Evolutionary conservation across 2,888 invertebrate species (phyloP).

Genomic region (Isotomurus palustris): DNA sequence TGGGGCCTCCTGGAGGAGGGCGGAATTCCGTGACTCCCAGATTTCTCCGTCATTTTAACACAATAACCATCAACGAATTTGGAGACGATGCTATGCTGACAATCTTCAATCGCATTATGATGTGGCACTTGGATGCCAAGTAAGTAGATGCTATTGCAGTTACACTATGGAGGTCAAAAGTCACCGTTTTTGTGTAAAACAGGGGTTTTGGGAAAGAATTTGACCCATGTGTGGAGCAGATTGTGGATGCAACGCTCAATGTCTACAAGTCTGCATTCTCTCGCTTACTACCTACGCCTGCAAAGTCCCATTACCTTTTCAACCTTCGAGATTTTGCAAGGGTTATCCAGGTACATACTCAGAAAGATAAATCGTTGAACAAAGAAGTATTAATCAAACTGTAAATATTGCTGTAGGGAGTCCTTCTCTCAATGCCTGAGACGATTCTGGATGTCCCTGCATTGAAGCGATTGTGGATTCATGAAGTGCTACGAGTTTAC

Average conservation of each 20-base stretch:
- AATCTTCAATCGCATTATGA: slow-evolving; percentile 83
- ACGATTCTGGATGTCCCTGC: slow-evolving; percentile 77
- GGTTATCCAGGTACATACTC: slow-evolving; percentile 66
- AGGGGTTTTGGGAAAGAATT: slow-evolving; percentile 93
- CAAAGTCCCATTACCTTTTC: slow-evolving; percentile 82
- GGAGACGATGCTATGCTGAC: slow-evolving; percentile 79
- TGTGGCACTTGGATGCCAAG: slow-evolving; percentile 75
- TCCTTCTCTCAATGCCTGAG: slow-evolving; percentile 85
- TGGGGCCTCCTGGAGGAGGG: slow-evolving; percentile 80
- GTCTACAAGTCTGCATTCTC: slow-evolving; percentile 76
- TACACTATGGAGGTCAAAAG: neutral
- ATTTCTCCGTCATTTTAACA: slow-evolving; percentile 80
- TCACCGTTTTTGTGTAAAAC: no score
- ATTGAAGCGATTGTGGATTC: slow-evolving; percentile 90
- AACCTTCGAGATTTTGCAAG: slow-evolving; percentile 90
- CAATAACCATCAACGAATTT: slow-evolving; percentile 81
- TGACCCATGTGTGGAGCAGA: slow-evolving; percentile 83
- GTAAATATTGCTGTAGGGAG: slow-evolving; percentile 61
- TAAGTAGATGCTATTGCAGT: no score
- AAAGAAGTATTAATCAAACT: neutral
- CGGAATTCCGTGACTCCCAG: slow-evolving; percentile 77
- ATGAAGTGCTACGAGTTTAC: slow-evolving; percentile 82
- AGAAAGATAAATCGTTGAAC: neutral
- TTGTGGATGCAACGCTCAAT: slow-evolving; percentile 78
- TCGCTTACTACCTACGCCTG: slow-evolving; percentile 13